Percentiles rank a stretch among this genome's conserved stretches.
Evolutionary conservation across 2,888 invertebrate genomes (phyloP).

Genomic region (Polietes domitor): DNA sequence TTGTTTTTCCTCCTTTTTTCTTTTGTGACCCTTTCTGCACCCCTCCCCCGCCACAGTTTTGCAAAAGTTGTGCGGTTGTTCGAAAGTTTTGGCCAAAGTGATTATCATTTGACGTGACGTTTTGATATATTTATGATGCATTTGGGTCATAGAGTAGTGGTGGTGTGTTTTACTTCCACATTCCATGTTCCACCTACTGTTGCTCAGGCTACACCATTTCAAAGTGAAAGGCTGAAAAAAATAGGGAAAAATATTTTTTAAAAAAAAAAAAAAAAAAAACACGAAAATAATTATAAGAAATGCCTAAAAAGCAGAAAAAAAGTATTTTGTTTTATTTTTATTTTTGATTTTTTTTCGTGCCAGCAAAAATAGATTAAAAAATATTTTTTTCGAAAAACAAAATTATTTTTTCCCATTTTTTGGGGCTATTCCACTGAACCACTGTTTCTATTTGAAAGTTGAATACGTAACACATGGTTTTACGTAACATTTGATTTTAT

Average conservation of each 20-base stretch:
- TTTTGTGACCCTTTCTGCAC: slow-evolving; percentile 9
- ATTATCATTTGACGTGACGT: slow-evolving; percentile 79
- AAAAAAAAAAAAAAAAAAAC: too few species aligned
- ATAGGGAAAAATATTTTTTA: neutral
- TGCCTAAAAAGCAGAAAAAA: too few species aligned
- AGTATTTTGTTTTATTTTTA: too few species aligned
- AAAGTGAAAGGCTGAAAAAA: neutral
- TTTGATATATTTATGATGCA: slow-evolving; percentile 76
- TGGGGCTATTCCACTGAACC: too few species aligned
- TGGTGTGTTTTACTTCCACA: slow-evolving; percentile 37
- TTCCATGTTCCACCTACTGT: slow-evolving; percentile 28
- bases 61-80: slow-evolving; percentile 7
- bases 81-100: slow-evolving; percentile 69
- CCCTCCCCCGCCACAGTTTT: neutral
- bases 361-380: too few species aligned
- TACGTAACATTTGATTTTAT: too few species aligned
- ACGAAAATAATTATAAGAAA: too few species aligned
- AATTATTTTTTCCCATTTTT: too few species aligned
- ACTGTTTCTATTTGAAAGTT: too few species aligned
- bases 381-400: too few species aligned
- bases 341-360: too few species aligned
- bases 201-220: slow-evolving; percentile 16
- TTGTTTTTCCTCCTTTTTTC: neutral
- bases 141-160: slow-evolving; percentile 75
- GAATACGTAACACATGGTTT: too few species aligned